Evolutionary conservation across 2,797 vertebrate species (phyloP).

Genomic region (Corythornis leucogaster): DNA sequence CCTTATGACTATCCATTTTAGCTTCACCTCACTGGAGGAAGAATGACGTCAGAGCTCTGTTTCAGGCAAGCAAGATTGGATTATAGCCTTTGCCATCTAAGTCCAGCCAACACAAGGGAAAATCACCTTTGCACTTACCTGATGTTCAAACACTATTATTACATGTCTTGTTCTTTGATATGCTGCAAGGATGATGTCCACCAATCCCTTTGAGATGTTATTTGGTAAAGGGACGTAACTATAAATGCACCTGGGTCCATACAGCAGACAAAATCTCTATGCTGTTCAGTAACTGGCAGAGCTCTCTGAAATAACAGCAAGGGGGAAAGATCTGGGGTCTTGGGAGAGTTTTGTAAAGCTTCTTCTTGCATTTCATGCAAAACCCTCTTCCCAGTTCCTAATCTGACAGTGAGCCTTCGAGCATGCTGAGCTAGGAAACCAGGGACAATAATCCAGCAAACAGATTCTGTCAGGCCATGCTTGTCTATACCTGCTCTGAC

Average conservation of each 20-base stretch:
- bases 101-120: not conserved
- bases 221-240: not conserved
- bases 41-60: not conserved
- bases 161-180: not conserved
- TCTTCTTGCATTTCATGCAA: not conserved
- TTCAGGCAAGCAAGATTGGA: not conserved
- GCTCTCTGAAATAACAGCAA: not conserved
- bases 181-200: not conserved
- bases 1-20: not conserved
- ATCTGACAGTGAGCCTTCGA: not conserved
- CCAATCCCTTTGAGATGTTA: not conserved
- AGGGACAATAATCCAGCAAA: not conserved
- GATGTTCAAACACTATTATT: not conserved
- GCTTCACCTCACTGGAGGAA: not conserved
- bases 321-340: rapidly evolving
- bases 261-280: not conserved
- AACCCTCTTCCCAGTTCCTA: not conserved
- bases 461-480: not conserved
- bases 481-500: not conserved
- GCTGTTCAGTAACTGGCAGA: not conserved
- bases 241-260: not conserved
- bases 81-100: not conserved
- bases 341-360: not conserved
- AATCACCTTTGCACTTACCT: not conserved
- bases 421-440: not conserved